Base-by-base conservation (phyloP, 2,113 vertebrate genomes). In the Lathamus discolor region DNA sequence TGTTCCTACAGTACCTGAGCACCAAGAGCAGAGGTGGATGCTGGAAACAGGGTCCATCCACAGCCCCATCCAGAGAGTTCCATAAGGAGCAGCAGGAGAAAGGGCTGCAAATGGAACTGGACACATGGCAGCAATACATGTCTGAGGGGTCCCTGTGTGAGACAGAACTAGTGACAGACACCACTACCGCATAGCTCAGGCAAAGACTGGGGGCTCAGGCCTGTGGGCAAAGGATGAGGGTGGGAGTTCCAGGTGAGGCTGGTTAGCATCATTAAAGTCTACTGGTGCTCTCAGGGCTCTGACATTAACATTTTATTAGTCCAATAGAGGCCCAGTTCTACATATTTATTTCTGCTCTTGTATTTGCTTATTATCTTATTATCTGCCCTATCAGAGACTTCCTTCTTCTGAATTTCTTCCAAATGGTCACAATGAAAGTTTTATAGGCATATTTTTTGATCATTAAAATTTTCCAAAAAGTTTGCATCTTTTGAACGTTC, bases 181-280 rank as follows among this genome's bases (percentile, higher is more conserved):
- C 1, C 2, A 4, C 37, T 24, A 1, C 9, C 7, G 51, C 2
- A 1, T 5, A 44, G 11, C 16, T 25, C 2, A 0, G 0, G 1
- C 17, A 48, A 37, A 61, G 29, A 23, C 9, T 7, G 7, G 16
- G 29, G 29, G 10, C 57, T 82, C 52, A 73, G 43, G 9, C 31
- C 35, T 24, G 17, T 31, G 51, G 54, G 35, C 27, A 67, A 37
- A 62, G 16, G 6, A 2, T 25, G 18, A 19, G 17, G 9, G 11
- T 57, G 19, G 17, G 25, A 55, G 20, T 48, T 18, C 11, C 29
- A 35, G 19, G 17, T 67, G 44, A 85, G 27, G 20, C 33, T 75
- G 29, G 16, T 31, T 54, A 66, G 14, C 33, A 28, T 33, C 57
- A 11, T 31, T 52, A 43, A 37, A 6, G 31, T 37, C 33, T 57